Evolutionary conservation across 2,888 invertebrate genomes (phyloP), one percentile per base, ranked within the genome.

Genomic region (Ichneumoninae sp.): DNA sequence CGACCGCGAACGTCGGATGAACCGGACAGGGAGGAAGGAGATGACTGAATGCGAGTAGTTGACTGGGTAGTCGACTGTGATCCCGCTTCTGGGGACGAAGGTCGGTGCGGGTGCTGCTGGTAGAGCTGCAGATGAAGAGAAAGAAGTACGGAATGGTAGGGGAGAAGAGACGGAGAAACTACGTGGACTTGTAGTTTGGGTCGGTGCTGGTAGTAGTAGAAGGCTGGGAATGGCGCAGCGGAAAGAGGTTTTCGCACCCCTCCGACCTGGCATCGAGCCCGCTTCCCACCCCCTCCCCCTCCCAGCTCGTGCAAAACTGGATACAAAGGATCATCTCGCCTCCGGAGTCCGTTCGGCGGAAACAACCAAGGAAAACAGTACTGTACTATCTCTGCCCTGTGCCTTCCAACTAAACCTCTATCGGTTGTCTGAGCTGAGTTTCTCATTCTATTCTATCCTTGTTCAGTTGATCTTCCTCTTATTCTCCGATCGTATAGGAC

Each of bases 221-320:
- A 75, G 50, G 76, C 79, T 79, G 82, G 62, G 62, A 86, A 85
- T 82, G 81, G 77, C 82, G 81, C 85, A 88, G 87, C 87, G 88
- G 89, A 89, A 87, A 85, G 88, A 87, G 86, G 84, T 88, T 90
- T 90, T 90, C 89, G 86, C 89, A 84, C 90, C 88, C 86, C 44
- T 47, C 75, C 76, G 81, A 86, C 81, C 88, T 92, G 92, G 91
- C 90, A 90, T 66, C 82, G 77, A 87, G 90, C 91, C 90, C 90
- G 30, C 60, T 8, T 13, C 30, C 30, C 30, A 30, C 62, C 62
- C 62, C 16, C 33, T 16, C 5, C 16, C 60, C 30, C 70, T 68
- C 36, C 36, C 62, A 65, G 82, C 76, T 57, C 19, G 57, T 69
- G 54, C 80, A 86, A 86, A 84, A 81, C 74, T 86, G 66, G 85